phyloP scores from a whole-genome alignment of 2,888 invertebrate species.

The Stegana nigrithorax region DNA sequence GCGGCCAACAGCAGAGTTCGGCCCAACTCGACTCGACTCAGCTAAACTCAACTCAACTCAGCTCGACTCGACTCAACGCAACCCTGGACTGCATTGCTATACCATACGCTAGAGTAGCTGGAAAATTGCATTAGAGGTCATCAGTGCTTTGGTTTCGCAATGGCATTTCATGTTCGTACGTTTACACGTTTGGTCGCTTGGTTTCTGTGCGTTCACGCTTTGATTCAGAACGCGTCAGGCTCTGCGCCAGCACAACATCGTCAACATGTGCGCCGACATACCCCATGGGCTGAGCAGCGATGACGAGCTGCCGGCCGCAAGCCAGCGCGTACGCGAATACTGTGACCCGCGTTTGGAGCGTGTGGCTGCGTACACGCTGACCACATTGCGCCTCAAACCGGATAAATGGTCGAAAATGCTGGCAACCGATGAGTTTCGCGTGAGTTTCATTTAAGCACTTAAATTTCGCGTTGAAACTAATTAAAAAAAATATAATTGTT shows the following conservation, averaged over 20 bases:
- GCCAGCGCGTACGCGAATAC: slow-evolving; percentile 39
- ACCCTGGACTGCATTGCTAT: background rate
- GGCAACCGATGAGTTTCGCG: slow-evolving; percentile 73
- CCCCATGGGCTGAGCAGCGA: slow-evolving; percentile 41
- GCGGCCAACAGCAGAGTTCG: slow-evolving; percentile 10
- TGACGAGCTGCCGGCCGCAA: slow-evolving; percentile 36
- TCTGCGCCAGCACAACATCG: slow-evolving; percentile 30
- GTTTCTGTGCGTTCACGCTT: background rate
- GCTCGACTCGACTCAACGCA: background rate
- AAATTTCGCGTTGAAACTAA: background rate
- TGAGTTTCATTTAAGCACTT: slow-evolving; percentile 69
- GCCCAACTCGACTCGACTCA: background rate
- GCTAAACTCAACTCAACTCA: slow-evolving; percentile 2
- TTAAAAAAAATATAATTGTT: background rate
- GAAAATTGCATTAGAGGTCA: slow-evolving; percentile 50
- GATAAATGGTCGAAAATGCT: slow-evolving; percentile 93
- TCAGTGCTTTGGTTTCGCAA: slow-evolving; percentile 34
- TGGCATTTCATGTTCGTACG: too few relatives aligned
- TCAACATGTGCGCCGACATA: slow-evolving; percentile 30
- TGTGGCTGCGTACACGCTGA: slow-evolving; percentile 79
- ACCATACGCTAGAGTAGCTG: background rate
- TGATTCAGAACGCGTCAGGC: slow-evolving; percentile 18
- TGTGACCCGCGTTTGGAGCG: slow-evolving; percentile 82
- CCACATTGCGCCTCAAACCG: slow-evolving; percentile 81
- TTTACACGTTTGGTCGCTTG: slow-evolving; percentile 9